Base-by-base conservation (phyloP, 2,888 invertebrate genomes). In the Hofmannophila pseudospretella region DNA sequence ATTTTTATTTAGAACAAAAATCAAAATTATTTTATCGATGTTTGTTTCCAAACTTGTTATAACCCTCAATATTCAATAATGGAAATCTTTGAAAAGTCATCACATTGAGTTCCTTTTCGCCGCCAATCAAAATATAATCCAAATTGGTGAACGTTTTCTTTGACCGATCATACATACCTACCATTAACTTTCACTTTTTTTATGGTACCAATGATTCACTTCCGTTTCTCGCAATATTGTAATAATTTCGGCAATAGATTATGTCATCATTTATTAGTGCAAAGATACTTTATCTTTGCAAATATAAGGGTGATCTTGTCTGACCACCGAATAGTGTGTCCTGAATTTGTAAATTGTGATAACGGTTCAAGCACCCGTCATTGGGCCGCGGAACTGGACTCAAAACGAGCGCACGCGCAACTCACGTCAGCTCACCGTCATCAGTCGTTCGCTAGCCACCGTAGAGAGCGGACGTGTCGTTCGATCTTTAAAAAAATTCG, bases 391-490 rank as follows among this genome's bases (percentile, higher is more conserved):
- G 20, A 34, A 10, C 34, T 34, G 13, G 26, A 32, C 20, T 2
- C 13, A 7, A n/a, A 8, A 11, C 37, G 13, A 7, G 22, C 40
- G 41, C 41, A 31, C 27, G 7, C 26, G n/a, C 23, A 13, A 30
- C 27, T 28, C 39, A 31, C 31, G 31, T 26, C 31, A 34, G 35
- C 32, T 8, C 12, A 23, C 30, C 43, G 58, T 60, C 43, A 57
- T 60, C 67, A 69, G 68, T 70, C 48, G 51, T 43, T 47, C 49
- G 49, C 49, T 36, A 37, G 42, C 41, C 51, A 41, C 53, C 54
- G 57, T 45, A 35, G 29, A 27, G 44, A 41, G 54, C 47, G 59
- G 59, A 54, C 60, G 65, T 47, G 51, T 56, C 45, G 27, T 28
- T n/a, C 22, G 27, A 44, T 40, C 12, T 32, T 32, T n/a, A n/a